phyloP scores from a whole-genome alignment of 1,140 invertebrate genomes.

The Pollicipes pollicipes region DNA sequence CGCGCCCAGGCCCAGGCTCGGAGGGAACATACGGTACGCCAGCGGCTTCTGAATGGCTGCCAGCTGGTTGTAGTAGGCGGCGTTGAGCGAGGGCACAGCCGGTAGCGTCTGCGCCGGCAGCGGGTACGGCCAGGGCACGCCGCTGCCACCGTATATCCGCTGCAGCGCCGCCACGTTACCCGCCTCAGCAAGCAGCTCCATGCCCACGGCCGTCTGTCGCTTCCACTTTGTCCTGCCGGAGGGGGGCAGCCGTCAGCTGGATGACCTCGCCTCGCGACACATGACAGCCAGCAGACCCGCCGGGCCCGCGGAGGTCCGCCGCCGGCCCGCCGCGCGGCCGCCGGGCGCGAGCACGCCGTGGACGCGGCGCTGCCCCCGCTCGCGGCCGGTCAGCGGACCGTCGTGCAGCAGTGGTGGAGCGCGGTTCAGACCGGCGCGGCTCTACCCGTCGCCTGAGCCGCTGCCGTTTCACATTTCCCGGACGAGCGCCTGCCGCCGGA shows the following conservation, averaged over 20 bases:
- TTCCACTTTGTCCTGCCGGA: slow-evolving; percentile 96
- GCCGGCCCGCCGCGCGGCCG: no score
- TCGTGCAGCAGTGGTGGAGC: no score
- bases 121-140: slow-evolving; percentile 34
- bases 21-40: slow-evolving; percentile 43
- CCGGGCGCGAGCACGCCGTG: no score
- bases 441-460: no score
- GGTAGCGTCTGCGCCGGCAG: slow-evolving; percentile 28
- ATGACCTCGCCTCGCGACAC: no score
- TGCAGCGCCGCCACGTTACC: slow-evolving; percentile 94
- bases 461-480: no score
- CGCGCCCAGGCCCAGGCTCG: slow-evolving; percentile 12
- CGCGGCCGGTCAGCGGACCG: no score
- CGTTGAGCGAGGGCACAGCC: slow-evolving; percentile 32
- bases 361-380: no score
- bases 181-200: slow-evolving; percentile 88
- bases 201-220: slow-evolving; percentile 86
- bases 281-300: no score
- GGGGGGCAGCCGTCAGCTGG: slow-evolving; percentile 19
- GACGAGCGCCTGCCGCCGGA: no score
- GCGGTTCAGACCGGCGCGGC: no score
- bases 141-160: slow-evolving; percentile 57
- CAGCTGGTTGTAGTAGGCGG: slow-evolving; percentile 28
- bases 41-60: slow-evolving; percentile 71
- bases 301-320: no score